phyloP scores from a whole-genome alignment of 2,113 vertebrate species.

The Micromys minutus region DNA sequence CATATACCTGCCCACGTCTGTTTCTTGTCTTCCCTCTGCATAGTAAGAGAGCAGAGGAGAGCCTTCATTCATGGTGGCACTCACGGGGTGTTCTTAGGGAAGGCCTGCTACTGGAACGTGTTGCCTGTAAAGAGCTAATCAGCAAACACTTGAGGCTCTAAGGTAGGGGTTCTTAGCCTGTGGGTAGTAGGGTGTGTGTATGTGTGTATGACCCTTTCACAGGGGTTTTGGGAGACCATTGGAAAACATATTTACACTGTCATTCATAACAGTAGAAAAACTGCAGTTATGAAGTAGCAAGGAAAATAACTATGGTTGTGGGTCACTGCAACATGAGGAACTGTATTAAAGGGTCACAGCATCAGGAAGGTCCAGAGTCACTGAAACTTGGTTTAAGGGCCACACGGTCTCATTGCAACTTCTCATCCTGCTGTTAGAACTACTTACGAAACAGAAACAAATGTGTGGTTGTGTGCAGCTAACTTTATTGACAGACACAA shows the following conservation, averaged over 20 bases:
- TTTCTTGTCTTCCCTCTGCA: fast-evolving
- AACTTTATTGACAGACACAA: neutral
- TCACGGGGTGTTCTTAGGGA: neutral
- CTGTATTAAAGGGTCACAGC: neutral
- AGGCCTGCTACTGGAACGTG: neutral
- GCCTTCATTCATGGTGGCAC: neutral
- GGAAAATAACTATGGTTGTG: neutral
- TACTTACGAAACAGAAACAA: neutral
- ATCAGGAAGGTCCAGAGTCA: neutral
- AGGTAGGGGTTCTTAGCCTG: neutral
- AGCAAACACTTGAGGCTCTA: neutral
- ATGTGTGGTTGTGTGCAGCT: neutral
- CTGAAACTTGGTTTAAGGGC: neutral
- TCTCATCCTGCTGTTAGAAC: neutral
- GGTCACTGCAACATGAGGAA: neutral
- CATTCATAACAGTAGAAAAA: neutral
- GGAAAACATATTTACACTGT: neutral
- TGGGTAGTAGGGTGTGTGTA: no score
- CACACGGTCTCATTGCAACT: neutral
- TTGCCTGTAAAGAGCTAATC: neutral
- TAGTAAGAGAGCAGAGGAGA: neutral
- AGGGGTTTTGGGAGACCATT: neutral
- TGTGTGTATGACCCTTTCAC: neutral
- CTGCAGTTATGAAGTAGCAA: neutral
- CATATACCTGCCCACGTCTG: neutral